These are phyloP conservation scores for Centruroides sculpturatus DNA, from an alignment of 1,140 invertebrate genomes.

Conservation along the genomic window DNA sequence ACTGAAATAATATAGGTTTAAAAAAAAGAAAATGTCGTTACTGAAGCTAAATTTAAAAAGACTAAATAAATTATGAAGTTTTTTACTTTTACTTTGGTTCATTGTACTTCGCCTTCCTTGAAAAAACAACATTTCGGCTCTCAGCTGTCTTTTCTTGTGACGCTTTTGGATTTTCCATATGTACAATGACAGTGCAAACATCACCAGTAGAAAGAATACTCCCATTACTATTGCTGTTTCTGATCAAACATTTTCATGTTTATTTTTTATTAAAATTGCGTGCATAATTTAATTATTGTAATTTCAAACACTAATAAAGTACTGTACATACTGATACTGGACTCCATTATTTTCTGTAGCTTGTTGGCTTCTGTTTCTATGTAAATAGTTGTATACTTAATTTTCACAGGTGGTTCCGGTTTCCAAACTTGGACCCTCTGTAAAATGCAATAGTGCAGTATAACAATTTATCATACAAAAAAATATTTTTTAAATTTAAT, in stretches of 20 bases:
- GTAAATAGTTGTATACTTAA: too few relatives aligned
- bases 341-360: too few relatives aligned
- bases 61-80: conserved; percentile 8
- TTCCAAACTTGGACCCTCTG: too few relatives aligned
- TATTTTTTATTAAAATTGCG: too few relatives aligned
- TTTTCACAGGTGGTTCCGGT: too few relatives aligned
- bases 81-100: conserved; percentile 8
- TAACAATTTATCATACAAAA: too few relatives aligned
- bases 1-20: too few relatives aligned
- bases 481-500: too few relatives aligned
- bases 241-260: not conserved
- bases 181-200: conserved; percentile 9
- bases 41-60: too few relatives aligned
- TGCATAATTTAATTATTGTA: not conserved
- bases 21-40: too few relatives aligned
- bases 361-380: too few relatives aligned
- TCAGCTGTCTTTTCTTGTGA: conserved; percentile 10
- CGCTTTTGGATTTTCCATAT: conserved; percentile 6
- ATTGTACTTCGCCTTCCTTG: not conserved
- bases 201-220: conserved; percentile 13
- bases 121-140: conserved; percentile 15
- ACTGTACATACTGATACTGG: not conserved
- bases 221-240: not conserved
- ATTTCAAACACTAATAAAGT: not conserved
- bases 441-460: too few relatives aligned